Base-by-base conservation (phyloP, 92 coral and sea anemone species). In the Palythoa caribaeorum region DNA sequence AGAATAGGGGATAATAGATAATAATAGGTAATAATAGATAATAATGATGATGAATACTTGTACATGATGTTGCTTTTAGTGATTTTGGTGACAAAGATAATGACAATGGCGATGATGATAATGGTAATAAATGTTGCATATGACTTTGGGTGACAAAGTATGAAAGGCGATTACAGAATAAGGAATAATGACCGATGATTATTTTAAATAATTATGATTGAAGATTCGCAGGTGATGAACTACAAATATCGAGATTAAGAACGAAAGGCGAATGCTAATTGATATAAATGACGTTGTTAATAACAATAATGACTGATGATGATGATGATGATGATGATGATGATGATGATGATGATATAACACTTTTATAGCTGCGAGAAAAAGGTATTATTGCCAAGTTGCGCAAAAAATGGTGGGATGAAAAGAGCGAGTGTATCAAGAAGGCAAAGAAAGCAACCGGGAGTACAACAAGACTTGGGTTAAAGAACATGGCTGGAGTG, bases 401-500 rank as follows among this genome's bases (percentile, higher is more conserved):
- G 2, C 94, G 98, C 53, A 88, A 81, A 62, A 90, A 81, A 39
- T 95, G 99, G 98, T 97, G 99, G 99, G 96, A 95, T n/a, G 98
- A 97, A 16, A 88, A 95, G 36, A 92, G 97, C 28, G 90, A 97
- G 73, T 97, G 99, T 57, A 86, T 96, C 19, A 91, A 70, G 44
- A 89, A 90, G 17, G 84, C 92, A 1, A 80, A 93, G 80, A 76
- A 83, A 14, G 78, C 80, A 17, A 84, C 92, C 0, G 93, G 93
- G 7, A 90, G 89, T 38, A 95, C 98, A 3, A 87, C 90, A 51
- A 92, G 97, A 28, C 94, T 97, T 10, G 97, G 92, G 12, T 88
- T 97, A 3, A 74, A 97, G 94, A 97, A 95, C 93, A 89, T 97
- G 91, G 99, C 98, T 9, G 99, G 99, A 0, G 99, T 97, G 16